Evolutionary conservation across 2,113 vertebrate species (phyloP).

Genomic region (Beaufortia kweichowensis): DNA sequence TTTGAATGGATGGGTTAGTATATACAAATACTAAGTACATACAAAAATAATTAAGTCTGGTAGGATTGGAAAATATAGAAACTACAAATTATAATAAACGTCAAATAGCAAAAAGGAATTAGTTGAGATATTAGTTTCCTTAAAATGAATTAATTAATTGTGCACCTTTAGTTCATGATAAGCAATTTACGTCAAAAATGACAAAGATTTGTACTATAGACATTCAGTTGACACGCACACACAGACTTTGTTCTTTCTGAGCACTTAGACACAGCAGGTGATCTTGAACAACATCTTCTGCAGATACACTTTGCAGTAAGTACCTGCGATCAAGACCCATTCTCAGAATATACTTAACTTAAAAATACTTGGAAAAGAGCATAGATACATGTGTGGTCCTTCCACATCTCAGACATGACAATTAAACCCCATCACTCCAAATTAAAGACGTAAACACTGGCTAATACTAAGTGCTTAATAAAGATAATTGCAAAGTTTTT

Average conservation of each 20-base stretch:
- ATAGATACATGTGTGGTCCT: slow-evolving; percentile 30
- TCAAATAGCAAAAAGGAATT: background rate
- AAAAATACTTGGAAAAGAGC: background rate
- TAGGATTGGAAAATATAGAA: too few species aligned
- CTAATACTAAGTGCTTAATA: slow-evolving; percentile 31
- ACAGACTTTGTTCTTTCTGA: slow-evolving; percentile 8
- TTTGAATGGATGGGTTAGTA: too few species aligned
- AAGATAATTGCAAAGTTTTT: background rate
- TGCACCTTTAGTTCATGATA: background rate
- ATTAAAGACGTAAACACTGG: slow-evolving; percentile 35
- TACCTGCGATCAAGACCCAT: background rate
- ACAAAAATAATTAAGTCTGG: too few species aligned
- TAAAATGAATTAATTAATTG: background rate
- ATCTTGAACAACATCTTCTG: slow-evolving; percentile 42
- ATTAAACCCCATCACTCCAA: slow-evolving; percentile 19
- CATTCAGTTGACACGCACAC: background rate
- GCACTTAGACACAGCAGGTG: slow-evolving; percentile 38
- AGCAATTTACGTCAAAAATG: slow-evolving; percentile 14
- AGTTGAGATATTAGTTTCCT: too few species aligned
- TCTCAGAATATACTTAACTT: background rate
- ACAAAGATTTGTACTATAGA: slow-evolving; percentile 10
- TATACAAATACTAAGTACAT: too few species aligned
- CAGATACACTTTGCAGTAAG: slow-evolving; percentile 17
- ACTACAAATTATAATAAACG: background rate
- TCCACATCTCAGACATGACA: slow-evolving; percentile 2